Conservation (phyloP, 2,113 vertebrate genomes). For the Nettapus auritus region DNA sequence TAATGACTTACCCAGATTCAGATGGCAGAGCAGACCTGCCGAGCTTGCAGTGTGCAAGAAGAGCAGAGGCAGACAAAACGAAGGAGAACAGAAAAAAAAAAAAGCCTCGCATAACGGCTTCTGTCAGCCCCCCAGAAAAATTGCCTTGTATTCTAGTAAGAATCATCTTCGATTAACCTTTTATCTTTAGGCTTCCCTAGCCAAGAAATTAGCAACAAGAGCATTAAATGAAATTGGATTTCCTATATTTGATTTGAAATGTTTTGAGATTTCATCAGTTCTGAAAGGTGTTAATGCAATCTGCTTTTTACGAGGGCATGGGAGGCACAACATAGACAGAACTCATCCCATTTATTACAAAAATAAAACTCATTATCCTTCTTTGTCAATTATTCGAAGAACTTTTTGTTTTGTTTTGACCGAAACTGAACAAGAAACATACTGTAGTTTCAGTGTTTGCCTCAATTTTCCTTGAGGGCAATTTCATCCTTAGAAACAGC, state of each 20-base stretch:
- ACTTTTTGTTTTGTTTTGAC: neutral
- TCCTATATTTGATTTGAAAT: neutral
- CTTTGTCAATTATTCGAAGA: neutral
- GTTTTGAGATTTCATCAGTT: neutral
- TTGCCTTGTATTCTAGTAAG: neutral
- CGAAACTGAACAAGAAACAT: neutral
- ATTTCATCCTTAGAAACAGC: neutral
- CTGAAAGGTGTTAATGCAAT: neutral
- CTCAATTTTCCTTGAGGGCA: neutral
- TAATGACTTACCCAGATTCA: neutral
- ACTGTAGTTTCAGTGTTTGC: neutral
- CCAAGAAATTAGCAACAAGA: neutral
- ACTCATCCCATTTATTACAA: neutral
- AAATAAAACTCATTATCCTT: neutral
- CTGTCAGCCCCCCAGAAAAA: neutral
- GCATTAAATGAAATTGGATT: neutral
- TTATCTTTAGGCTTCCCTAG: neutral
- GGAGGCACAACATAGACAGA: neutral
- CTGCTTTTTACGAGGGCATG: neutral
- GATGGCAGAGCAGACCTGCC: neutral
- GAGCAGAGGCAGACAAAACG: neutral
- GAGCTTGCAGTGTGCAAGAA: rapidly evolving
- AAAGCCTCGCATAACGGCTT: neutral
- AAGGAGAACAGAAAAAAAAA: neutral
- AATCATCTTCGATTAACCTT: neutral